Conservation (phyloP, 2,797 vertebrate genomes). For the Myiotriccus ornatus region DNA sequence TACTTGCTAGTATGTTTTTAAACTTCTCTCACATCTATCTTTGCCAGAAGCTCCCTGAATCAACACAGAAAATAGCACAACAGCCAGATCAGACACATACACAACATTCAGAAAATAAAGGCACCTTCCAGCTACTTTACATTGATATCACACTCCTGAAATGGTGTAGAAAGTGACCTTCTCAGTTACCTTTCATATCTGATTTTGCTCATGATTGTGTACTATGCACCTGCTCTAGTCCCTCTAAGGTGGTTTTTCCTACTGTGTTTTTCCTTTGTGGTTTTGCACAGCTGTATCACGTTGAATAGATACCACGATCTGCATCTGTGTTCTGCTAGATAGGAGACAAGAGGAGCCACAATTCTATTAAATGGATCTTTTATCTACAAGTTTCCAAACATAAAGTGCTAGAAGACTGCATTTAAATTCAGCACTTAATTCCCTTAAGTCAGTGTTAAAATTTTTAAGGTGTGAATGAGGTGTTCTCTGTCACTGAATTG, state of each 20-base stretch:
- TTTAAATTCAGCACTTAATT: constrained; percentile 23
- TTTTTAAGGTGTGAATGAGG: not conserved
- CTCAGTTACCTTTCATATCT: not conserved
- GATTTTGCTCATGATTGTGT: not conserved
- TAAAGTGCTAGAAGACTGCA: not conserved
- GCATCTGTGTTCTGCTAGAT: not conserved
- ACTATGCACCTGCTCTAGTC: not conserved
- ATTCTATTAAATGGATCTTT: not conserved
- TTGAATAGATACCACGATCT: not conserved
- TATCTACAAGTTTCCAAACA: not conserved
- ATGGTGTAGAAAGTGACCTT: not conserved
- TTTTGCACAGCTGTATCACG: not conserved
- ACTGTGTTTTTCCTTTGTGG: not conserved
- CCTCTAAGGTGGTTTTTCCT: not conserved
- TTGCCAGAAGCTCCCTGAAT: not conserved
- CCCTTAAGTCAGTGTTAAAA: not conserved
- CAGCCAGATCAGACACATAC: not conserved
- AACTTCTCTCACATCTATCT: not conserved
- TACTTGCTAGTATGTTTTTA: not conserved
- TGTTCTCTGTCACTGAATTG: not conserved
- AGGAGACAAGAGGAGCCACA: not conserved
- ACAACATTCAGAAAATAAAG: not conserved
- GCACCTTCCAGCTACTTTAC: not conserved
- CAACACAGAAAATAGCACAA: not conserved
- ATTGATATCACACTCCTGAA: not conserved